Conservation (phyloP, 2,113 vertebrate species). For the Strix aluco region DNA sequence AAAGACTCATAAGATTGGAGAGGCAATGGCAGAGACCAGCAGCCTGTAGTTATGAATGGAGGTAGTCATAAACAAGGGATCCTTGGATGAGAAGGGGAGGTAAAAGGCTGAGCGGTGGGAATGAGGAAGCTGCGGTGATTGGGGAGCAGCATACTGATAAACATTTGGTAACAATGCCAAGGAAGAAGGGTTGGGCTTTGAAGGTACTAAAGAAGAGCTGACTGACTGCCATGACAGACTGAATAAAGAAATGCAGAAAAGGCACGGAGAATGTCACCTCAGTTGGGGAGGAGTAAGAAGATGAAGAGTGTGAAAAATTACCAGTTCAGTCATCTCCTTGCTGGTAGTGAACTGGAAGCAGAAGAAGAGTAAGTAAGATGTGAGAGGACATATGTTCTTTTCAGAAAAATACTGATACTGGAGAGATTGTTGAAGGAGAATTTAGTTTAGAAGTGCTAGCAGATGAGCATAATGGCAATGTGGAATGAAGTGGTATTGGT, state of each 20-base stretch:
- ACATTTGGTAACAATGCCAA: not conserved
- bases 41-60: not conserved
- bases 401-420: not conserved
- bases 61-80: not conserved
- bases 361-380: not conserved
- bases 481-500: not conserved
- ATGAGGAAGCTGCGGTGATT: not conserved
- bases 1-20: not conserved
- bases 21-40: not conserved
- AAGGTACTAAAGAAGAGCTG: not conserved
- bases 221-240: not conserved
- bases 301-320: not conserved
- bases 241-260: not conserved
- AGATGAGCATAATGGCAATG: not conserved
- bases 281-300: not conserved
- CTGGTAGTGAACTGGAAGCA: not conserved
- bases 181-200: not conserved
- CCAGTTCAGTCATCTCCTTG: not conserved
- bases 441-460: not conserved
- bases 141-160: not conserved
- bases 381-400: not conserved
- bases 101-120: not conserved
- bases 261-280: not conserved
- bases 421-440: not conserved
- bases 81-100: not conserved